These are phyloP conservation scores for Nycteola revayana DNA, from an alignment of 2,888 invertebrate genomes.

Conservation along the genomic window DNA sequence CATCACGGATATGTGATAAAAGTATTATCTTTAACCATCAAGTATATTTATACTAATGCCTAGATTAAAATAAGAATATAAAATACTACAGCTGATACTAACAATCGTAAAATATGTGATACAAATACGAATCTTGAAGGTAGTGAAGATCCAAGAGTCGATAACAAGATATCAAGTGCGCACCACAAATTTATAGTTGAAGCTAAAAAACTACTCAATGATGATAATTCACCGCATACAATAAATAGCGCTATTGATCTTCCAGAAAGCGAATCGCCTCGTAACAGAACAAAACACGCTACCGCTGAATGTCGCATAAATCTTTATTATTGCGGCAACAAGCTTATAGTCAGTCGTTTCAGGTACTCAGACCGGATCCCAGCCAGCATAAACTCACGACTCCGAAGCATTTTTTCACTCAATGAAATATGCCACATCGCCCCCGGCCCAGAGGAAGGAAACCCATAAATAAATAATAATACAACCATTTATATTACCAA, in stretches of 20 bases:
- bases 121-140: slow-evolving; percentile 48
- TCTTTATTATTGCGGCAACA: slow-evolving; percentile 81
- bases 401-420: slow-evolving; percentile 76
- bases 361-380: slow-evolving; percentile 77
- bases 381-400: slow-evolving; percentile 75
- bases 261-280: slow-evolving; percentile 77
- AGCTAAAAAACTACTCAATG: slow-evolving; percentile 62
- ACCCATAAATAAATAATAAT: slow-evolving; percentile 82
- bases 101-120: slow-evolving; percentile 39
- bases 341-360: slow-evolving; percentile 77
- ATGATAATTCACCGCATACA: slow-evolving; percentile 72
- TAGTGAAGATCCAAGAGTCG: slow-evolving; percentile 66
- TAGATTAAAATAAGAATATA: slow-evolving; percentile 22
- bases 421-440: slow-evolving; percentile 79
- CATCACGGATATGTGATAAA: too few species aligned
- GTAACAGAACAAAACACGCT: slow-evolving; percentile 81
- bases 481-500: slow-evolving; percentile 82
- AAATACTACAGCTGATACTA: slow-evolving; percentile 25
- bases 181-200: slow-evolving; percentile 62
- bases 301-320: slow-evolving; percentile 80
- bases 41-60: too few species aligned
- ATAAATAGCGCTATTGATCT: slow-evolving; percentile 79
- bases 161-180: slow-evolving; percentile 67
- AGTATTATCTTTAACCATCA: too few species aligned
- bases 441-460: slow-evolving; percentile 76